Evolutionary conservation across 2,113 vertebrate genomes (phyloP).

Genomic region (Ochotona princeps): DNA sequence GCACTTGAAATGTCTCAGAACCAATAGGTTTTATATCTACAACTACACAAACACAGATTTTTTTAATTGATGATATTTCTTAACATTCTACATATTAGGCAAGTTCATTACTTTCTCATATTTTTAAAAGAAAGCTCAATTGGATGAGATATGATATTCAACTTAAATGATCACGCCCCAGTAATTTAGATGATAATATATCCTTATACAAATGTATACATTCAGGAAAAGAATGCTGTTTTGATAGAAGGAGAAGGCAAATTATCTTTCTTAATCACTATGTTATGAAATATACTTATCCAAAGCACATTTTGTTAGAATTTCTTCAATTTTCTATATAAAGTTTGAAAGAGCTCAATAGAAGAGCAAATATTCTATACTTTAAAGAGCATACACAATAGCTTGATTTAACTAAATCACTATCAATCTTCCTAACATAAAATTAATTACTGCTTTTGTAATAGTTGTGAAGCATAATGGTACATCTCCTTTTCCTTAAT

Average conservation of each 20-base stretch:
- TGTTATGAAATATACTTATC: slow-evolving; percentile 13
- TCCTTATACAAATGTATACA: background rate
- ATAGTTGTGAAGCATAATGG: background rate
- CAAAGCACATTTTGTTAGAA: background rate
- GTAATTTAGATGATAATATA: background rate
- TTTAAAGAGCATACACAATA: background rate
- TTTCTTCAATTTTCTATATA: background rate
- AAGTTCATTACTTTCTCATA: background rate
- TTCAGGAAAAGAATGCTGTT: background rate
- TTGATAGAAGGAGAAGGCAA: background rate
- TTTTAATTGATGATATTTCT: background rate
- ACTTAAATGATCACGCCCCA: background rate
- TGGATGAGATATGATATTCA: background rate
- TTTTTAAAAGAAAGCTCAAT: background rate
- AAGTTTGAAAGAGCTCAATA: slow-evolving; percentile 5
- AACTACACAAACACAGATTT: background rate
- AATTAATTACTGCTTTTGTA: background rate
- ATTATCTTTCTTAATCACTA: slow-evolving; percentile 50
- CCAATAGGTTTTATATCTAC: background rate
- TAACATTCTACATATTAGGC: background rate
- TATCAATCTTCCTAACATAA: background rate
- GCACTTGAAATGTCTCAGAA: background rate
- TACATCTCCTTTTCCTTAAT: background rate
- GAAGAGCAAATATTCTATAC: background rate
- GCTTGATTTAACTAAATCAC: slow-evolving; percentile 33